Percentiles rank a stretch among this genome's conserved stretches.
Evolutionary conservation across 2,113 vertebrate species (phyloP).

Genomic region (Chinchilla lanigera): DNA sequence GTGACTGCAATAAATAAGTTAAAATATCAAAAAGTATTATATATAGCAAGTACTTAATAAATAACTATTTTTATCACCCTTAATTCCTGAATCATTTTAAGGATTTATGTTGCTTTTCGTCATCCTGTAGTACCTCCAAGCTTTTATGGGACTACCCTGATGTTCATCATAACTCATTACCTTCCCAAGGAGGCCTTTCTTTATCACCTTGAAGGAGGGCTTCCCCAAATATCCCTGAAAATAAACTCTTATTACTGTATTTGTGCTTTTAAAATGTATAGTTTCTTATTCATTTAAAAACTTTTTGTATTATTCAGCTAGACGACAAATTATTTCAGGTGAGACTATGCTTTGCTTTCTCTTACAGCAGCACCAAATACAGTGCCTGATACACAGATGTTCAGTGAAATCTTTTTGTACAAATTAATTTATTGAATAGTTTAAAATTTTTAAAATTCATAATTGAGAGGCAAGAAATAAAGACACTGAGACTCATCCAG

Average conservation of each 20-base stretch:
- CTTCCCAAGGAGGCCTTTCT: background rate
- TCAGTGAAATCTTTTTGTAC: background rate
- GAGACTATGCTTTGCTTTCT: background rate
- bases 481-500: background rate
- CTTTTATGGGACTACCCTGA: background rate
- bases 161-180: background rate
- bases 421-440: background rate
- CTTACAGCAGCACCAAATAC: background rate
- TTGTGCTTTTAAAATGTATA: background rate
- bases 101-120: background rate
- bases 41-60: background rate
- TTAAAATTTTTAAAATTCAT: background rate
- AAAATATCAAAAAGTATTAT: background rate
- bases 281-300: background rate
- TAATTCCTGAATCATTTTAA: background rate
- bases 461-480: background rate
- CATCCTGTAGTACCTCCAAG: background rate
- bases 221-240: background rate
- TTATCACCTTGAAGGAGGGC: background rate
- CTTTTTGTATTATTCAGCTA: background rate
- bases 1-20: background rate
- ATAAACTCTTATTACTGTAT: background rate
- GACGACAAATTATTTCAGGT: background rate
- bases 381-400: background rate
- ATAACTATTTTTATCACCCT: background rate